Base-by-base conservation (phyloP, 2,888 invertebrate genomes). In the Mesochorus sp. region DNA sequence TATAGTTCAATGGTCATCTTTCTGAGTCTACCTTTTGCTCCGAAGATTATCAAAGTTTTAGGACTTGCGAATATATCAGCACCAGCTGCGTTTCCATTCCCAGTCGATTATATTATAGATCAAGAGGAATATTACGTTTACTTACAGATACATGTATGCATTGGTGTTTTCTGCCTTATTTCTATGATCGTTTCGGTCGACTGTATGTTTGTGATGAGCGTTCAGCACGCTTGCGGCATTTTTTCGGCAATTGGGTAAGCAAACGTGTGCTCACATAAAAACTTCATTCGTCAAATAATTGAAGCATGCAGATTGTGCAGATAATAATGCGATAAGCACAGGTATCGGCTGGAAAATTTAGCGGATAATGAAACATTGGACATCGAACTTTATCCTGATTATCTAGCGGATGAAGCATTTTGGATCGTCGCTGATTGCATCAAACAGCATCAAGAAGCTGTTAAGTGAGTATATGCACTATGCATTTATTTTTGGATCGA, bases 151-250 rank as follows among this genome's bases (percentile, higher is more conserved):
- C 57, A 71, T 17, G 3, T 66, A 8, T 51, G 26, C 2, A 21
- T 47, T 10, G 17, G 34, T n/a, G 55, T 44, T n/a, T 26, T 51
- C 1, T 39, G 39, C 8, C 5, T 53, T 8, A 10, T 61, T 8
- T 21, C 51, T 1, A 51, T 68, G 3, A 51, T 59, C 24, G 24
- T 67, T 2, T n/a, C 39, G 17, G 66, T 42, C 17, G 66, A 67
- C 3, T 17, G 53, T 17, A 17, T 67, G 19, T 67, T 53, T 17
- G 66, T 67, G 1, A 21, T 53, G 17, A 8, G 17, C n/a, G n/a
- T 67, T 24, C 53, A 67, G 21, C 66, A 67, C 39, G 66, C 66
- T 28, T 67, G 66, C 39, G 66, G 66, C 2, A 53, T 53, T 5
- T 66, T 66, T 42, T 42, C 66, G 4, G 53, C 39, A 28, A 28